Evolutionary conservation across 1,140 invertebrate genomes (phyloP).

Genomic region (Diabrotica undecimpunctata): DNA sequence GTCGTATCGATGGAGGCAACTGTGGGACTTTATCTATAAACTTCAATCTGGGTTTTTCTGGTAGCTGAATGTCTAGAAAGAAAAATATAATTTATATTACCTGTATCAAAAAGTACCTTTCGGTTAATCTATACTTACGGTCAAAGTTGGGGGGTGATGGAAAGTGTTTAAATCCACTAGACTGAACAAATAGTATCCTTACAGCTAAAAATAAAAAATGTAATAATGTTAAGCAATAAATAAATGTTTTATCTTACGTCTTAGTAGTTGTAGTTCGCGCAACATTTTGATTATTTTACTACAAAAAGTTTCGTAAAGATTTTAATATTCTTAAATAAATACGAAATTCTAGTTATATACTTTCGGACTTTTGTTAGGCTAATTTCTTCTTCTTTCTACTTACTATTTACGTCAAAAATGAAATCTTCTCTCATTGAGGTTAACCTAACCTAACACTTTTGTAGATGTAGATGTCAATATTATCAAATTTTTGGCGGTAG

Average conservation of each 20-base stretch:
- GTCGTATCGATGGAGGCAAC: constrained; percentile 59
- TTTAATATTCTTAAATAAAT: too few species aligned
- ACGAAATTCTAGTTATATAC: too few species aligned
- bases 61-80: constrained; percentile 66
- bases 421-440: too few species aligned
- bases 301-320: too few species aligned
- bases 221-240: too few species aligned
- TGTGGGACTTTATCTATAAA: constrained; percentile 69
- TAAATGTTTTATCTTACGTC: too few species aligned
- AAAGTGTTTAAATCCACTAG: constrained; percentile 61
- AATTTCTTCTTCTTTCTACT: too few species aligned
- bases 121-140: constrained; percentile 47
- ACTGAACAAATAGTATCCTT: constrained; percentile 40
- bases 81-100: constrained; percentile 21
- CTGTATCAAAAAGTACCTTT: not conserved
- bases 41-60: constrained; percentile 65
- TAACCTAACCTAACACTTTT: not conserved
- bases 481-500: not conserved
- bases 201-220: constrained; percentile 6
- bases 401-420: too few species aligned
- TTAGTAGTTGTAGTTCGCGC: too few species aligned
- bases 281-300: too few species aligned
- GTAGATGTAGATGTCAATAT: not conserved
- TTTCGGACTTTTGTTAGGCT: too few species aligned
- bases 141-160: constrained; percentile 56